These are phyloP conservation scores for Lysiphlebus fabarum DNA, from an alignment of 1,140 invertebrate species.

Conservation along the genomic window DNA sequence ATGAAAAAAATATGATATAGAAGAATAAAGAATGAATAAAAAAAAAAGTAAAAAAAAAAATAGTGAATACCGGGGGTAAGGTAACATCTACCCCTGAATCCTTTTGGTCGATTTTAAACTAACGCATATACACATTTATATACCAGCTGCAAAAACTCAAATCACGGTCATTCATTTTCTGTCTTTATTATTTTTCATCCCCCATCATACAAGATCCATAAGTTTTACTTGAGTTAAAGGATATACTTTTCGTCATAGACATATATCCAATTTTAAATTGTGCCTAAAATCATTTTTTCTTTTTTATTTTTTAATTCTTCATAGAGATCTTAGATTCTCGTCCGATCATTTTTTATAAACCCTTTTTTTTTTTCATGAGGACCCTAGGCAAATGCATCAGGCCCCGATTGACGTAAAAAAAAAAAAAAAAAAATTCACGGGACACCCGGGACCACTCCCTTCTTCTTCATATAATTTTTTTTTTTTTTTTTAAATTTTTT, in stretches of 20 bases:
- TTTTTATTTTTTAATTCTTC: slow-evolving; percentile 28
- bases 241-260: no score
- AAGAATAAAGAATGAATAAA: slow-evolving; percentile 23
- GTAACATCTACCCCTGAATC: slow-evolving; percentile 39
- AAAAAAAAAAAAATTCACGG: no score
- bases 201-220: no score
- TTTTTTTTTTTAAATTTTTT: no score
- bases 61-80: slow-evolving; percentile 1
- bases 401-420: no score
- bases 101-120: slow-evolving; percentile 47
- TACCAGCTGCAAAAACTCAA: slow-evolving; percentile 53
- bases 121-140: slow-evolving; percentile 15
- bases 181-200: slow-evolving; percentile 28
- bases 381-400: no score
- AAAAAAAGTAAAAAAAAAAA: slow-evolving; percentile 10
- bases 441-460: no score
- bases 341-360: slow-evolving; percentile 51
- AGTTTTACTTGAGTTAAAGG: no score
- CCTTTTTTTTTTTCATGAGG: slow-evolving; percentile 42
- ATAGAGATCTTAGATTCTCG: slow-evolving; percentile 41
- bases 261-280: slow-evolving; percentile 20
- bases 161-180: slow-evolving; percentile 23
- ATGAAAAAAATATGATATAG: slow-evolving; percentile 38
- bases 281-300: slow-evolving; percentile 20
- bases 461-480: no score